Conservation (phyloP, 2,888 invertebrate genomes). For the Chrysopilus asiliformis region DNA sequence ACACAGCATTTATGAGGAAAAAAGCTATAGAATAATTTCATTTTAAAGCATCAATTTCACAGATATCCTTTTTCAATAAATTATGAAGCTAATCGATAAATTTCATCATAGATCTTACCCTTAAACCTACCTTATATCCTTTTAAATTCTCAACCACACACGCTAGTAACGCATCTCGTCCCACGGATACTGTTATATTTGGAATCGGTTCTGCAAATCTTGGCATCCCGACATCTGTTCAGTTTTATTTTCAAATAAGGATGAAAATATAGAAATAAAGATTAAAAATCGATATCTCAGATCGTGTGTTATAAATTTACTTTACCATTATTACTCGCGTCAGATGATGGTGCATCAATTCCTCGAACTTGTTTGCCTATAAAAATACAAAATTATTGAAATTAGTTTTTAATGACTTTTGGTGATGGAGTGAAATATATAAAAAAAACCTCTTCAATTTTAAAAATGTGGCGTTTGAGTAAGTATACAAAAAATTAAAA, state of each 20-base stretch:
- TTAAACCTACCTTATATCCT: constrained; percentile 58
- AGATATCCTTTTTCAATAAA: too few species aligned
- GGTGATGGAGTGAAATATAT: too few species aligned
- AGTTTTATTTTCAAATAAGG: constrained; percentile 4
- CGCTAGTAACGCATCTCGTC: constrained; percentile 72
- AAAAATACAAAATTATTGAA: too few species aligned
- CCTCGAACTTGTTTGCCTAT: constrained; percentile 32
- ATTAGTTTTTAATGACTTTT: too few species aligned
- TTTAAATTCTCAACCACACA: constrained; percentile 82
- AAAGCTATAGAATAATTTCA: too few species aligned
- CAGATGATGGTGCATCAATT: constrained; percentile 28
- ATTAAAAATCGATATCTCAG: constrained; percentile 4
- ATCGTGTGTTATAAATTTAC: constrained; percentile 15
- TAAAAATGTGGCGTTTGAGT: too few species aligned
- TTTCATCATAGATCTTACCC: background rate
- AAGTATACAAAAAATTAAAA: too few species aligned
- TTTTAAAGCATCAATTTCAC: too few species aligned
- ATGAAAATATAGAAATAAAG: background rate
- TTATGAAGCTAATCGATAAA: constrained; percentile 2
- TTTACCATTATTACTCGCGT: constrained; percentile 30
- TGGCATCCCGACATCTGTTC: constrained; percentile 42
- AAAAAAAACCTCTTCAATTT: too few species aligned
- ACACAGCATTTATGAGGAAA: too few species aligned
- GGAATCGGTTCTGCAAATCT: constrained; percentile 79
- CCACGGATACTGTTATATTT: constrained; percentile 80